Evolutionary conservation across 2,797 vertebrate species (phyloP), one percentile per base, ranked within the genome.

Genomic region (Varecia variegata): DNA sequence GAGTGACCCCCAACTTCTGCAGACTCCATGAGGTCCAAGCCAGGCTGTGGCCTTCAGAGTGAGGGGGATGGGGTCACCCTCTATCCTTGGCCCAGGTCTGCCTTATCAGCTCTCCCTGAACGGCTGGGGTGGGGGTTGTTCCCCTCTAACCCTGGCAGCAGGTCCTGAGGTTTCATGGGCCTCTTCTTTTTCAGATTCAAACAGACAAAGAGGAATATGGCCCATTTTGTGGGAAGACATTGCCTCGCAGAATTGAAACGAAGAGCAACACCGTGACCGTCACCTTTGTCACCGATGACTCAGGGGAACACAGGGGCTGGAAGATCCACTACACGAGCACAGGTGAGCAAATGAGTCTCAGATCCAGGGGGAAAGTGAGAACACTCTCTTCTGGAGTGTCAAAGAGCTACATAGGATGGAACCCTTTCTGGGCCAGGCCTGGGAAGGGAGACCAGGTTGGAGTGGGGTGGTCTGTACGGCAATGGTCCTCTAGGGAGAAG

Each of bases 251-350:
- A 93, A 99, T 99, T 0, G 98, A 99, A 97, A 99, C 98, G 0
- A 98, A 97, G 58, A 99, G 99, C 97, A 98, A 98, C 86, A 91
- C 94, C 0, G 99, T 99, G 80, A 98, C 94, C 0, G 76, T 99
- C 86, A 80, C 73, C 1, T 99, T 99, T 94, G 96, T 94, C 20
- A 99, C 99, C 0, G 99, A 98, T 62, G 7, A 89, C 14, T 99
- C 98, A 0, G 99, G 99, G 56, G 98, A 97, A 90, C 98, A 99
- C 96, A 98, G 97, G 2, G 99, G 99, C 71, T 99, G 99, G 99
- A 99, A 99, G 98, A 98, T 99, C 52, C 98, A 88, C 88, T 99
- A 99, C 84, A 98, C 43, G 0, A 99, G 98, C 95, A 97, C 97
- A 89, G 98, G 98, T 98, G 92, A 68, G 97, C 60, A 1, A 25